Conservation (phyloP, 2,888 invertebrate species). For the Lypha dubia region DNA sequence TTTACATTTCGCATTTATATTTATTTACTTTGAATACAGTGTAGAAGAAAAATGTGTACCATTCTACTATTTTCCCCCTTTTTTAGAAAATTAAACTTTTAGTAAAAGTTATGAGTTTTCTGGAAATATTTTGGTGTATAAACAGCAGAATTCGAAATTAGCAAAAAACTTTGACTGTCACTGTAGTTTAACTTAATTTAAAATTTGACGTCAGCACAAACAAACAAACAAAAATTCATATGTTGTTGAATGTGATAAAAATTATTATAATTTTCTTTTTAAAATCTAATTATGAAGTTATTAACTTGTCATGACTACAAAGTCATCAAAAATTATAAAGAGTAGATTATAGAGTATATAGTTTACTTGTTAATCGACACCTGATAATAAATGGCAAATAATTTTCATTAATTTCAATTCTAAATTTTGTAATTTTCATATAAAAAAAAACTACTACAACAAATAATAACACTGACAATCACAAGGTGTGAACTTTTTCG, state of each 20-base stretch:
- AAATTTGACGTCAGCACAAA: neutral
- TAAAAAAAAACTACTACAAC: neutral
- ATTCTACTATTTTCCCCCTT: neutral
- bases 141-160: no score
- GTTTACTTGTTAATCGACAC: conserved; percentile 37
- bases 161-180: neutral
- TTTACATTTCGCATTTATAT: neutral
- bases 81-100: neutral
- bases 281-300: conserved; percentile 42
- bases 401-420: conserved; percentile 30
- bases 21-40: no score
- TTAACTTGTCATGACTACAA: conserved; percentile 47
- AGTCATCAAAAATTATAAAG: conserved; percentile 29
- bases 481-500: neutral
- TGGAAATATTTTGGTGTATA: no score
- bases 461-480: neutral
- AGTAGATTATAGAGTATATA: neutral
- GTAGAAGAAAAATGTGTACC: neutral
- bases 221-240: no score
- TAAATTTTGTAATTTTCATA: neutral
- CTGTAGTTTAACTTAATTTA: neutral
- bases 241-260: neutral
- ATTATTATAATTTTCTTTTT: no score
- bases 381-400: conserved; percentile 60
- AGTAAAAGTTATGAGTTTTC: neutral